These are phyloP conservation scores for Alcedo atthis DNA, from an alignment of 2,797 vertebrate species.

Conservation along the genomic window DNA sequence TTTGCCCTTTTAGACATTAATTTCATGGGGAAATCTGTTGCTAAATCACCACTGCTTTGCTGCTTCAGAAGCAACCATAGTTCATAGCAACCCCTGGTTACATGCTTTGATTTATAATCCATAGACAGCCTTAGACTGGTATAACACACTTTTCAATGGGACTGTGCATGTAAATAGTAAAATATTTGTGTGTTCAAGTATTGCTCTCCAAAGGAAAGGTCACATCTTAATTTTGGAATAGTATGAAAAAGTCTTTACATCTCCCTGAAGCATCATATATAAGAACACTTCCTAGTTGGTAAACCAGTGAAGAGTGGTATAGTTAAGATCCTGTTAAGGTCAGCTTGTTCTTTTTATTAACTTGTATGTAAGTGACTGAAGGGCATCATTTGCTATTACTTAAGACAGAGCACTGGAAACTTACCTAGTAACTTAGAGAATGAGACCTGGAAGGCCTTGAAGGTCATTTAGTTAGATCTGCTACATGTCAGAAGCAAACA, in stretches of 20 bases:
- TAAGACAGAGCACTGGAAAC: not conserved
- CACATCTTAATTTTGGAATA: not conserved
- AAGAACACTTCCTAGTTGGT: not conserved
- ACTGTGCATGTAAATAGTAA: not conserved
- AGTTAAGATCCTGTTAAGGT: not conserved
- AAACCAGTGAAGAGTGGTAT: not conserved
- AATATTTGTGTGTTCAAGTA: not conserved
- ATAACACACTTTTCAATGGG: not conserved
- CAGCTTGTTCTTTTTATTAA: conserved; percentile 34
- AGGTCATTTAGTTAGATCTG: not conserved
- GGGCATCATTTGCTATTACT: not conserved
- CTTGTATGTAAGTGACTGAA: not conserved
- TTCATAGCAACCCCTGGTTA: not conserved
- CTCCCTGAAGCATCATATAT: not conserved
- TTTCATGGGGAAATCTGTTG: not conserved
- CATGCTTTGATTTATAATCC: not conserved
- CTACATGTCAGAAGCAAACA: not conserved
- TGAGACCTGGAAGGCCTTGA: not conserved
- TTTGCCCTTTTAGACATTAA: not conserved
- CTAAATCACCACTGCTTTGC: not conserved
- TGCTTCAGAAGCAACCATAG: not conserved
- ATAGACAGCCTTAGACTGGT: not conserved
- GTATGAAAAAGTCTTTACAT: not conserved
- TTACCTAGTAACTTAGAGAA: not conserved
- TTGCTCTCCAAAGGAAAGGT: not conserved